These are phyloP conservation scores for Ethmia dodecea DNA, from an alignment of 2,888 invertebrate species.

Conservation along the genomic window DNA sequence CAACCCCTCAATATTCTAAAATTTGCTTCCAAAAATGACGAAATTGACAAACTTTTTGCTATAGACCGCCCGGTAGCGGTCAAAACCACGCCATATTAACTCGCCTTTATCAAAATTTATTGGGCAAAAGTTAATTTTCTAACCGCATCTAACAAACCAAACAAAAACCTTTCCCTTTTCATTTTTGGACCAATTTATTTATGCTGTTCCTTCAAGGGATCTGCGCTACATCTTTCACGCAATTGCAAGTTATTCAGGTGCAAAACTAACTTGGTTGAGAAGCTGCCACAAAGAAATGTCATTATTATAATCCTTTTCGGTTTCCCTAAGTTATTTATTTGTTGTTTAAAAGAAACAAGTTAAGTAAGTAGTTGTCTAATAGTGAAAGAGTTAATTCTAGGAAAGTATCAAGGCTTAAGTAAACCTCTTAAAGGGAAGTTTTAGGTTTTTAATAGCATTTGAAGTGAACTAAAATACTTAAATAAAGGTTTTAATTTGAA, in stretches of 20 bases:
- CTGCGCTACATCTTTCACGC: not conserved
- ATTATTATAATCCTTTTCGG: constrained; percentile 60
- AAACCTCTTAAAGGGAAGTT: not conserved
- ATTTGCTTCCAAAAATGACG: constrained; percentile 15
- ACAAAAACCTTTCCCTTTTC: constrained; percentile 17
- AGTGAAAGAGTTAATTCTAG: constrained; percentile 1
- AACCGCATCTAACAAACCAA: constrained; percentile 14
- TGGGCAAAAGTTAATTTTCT: constrained; percentile 56
- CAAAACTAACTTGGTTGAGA: constrained; percentile 5
- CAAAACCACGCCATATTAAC: constrained; percentile 38
- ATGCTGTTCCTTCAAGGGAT: no score
- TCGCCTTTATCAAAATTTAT: constrained; percentile 49
- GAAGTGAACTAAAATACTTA: no score
- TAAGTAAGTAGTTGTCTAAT: not conserved
- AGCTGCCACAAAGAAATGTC: constrained; percentile 49
- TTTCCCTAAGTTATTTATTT: constrained; percentile 38
- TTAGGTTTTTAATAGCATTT: no score
- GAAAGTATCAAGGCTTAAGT: not conserved
- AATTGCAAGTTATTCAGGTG: constrained; percentile 1
- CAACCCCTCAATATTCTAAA: no score
- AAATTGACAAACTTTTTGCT: constrained; percentile 24
- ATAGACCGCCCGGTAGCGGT: constrained; percentile 62
- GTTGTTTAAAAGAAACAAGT: constrained; percentile 22
- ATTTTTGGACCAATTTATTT: constrained; percentile 6
- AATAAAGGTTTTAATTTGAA: no score